Conservation (phyloP, 1,140 invertebrate genomes). For the Drosophila equinoxialis region DNA sequence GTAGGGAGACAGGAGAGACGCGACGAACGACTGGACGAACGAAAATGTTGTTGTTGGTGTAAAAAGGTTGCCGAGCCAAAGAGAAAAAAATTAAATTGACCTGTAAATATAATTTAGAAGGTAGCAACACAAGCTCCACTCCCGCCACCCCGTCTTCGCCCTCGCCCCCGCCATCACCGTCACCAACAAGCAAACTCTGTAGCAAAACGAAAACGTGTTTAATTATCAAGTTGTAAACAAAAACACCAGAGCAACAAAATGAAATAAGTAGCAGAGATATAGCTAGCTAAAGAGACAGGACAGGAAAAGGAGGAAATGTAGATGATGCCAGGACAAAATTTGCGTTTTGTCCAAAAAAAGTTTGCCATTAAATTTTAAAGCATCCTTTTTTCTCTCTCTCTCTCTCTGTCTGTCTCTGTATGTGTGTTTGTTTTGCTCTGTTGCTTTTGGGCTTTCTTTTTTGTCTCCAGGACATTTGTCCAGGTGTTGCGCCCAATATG, state of each 20-base stretch:
- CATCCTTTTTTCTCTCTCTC: background rate
- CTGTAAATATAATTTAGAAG: slow-evolving; percentile 79
- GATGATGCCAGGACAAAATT: slow-evolving; percentile 8
- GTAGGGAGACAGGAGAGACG: background rate
- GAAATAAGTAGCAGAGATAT: background rate
- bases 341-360: slow-evolving; percentile 19
- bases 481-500: slow-evolving; percentile 8
- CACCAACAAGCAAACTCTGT: too few relatives aligned
- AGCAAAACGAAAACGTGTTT: slow-evolving; percentile 65
- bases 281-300: background rate
- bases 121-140: slow-evolving; percentile 44
- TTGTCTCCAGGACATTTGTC: slow-evolving; percentile 2
- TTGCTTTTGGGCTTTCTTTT: background rate
- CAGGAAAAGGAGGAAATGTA: background rate
- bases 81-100: slow-evolving; percentile 79
- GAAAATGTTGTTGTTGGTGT: slow-evolving; percentile 32
- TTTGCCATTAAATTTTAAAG: slow-evolving; percentile 24
- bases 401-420: background rate
- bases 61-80: slow-evolving; percentile 48
- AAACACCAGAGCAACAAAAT: slow-evolving; percentile 46
- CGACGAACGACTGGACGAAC: background rate
- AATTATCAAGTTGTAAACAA: slow-evolving; percentile 81
- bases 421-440: background rate
- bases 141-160: background rate
- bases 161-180: background rate